These are phyloP conservation scores for Spodoptera exigua DNA, from an alignment of 2,888 invertebrate genomes.

Conservation along the genomic window DNA sequence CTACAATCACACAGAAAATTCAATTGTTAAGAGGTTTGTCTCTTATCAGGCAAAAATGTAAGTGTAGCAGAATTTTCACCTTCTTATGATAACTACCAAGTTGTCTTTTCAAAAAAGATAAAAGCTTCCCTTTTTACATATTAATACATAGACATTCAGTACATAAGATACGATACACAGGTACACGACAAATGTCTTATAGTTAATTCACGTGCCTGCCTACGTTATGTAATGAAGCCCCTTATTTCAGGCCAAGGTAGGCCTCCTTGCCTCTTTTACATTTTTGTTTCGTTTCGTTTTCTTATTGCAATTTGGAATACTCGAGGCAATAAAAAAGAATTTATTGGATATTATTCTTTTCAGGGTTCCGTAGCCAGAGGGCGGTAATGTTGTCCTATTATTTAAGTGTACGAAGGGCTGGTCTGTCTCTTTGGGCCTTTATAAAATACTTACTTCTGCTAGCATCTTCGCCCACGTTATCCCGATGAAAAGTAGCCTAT, in stretches of 20 bases:
- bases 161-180: slow-evolving; percentile 2
- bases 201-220: slow-evolving; percentile 51
- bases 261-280: slow-evolving; percentile 10
- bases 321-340: slow-evolving; percentile 45
- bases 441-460: no score
- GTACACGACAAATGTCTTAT: slow-evolving; percentile 48
- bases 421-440: no score
- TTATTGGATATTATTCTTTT: slow-evolving; percentile 47
- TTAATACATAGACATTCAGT: slow-evolving; percentile 2
- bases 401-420: no score
- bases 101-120: no score
- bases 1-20: no score
- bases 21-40: no score
- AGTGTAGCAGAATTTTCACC: no score
- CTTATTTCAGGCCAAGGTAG: slow-evolving; percentile 29
- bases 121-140: slow-evolving; percentile 7
- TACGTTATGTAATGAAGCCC: slow-evolving; percentile 39
- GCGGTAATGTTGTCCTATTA: no score
- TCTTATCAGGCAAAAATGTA: no score
- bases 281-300: slow-evolving; percentile 42
- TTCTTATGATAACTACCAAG: no score
- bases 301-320: slow-evolving; percentile 40
- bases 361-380: not conserved
- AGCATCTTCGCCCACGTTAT: no score
- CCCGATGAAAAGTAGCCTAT: no score